Conservation (phyloP, 2,797 vertebrate genomes). For the Balearica regulorum region DNA sequence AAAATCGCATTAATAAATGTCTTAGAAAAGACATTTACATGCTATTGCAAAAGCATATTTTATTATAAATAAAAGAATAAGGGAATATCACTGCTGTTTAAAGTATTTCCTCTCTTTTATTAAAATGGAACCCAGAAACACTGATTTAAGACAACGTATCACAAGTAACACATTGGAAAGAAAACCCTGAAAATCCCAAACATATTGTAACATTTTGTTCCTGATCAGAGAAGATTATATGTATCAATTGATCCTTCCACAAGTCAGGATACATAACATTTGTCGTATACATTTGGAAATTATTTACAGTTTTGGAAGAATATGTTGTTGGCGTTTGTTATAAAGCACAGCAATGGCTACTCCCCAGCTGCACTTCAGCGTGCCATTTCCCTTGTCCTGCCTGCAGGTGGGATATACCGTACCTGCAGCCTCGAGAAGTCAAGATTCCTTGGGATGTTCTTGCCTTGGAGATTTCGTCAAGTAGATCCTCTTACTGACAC, state of each 20-base stretch:
- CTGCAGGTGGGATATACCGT: neutral
- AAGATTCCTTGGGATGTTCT: conserved; percentile 59
- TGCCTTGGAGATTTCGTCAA: conserved; percentile 53
- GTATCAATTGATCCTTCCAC: neutral
- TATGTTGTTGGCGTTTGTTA: neutral
- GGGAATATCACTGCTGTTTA: neutral
- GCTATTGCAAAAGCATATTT: neutral
- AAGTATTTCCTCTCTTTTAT: neutral
- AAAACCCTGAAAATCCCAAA: neutral
- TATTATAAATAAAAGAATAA: neutral
- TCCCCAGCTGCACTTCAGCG: neutral
- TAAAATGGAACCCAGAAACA: neutral
- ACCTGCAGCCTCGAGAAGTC: neutral
- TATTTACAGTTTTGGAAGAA: neutral
- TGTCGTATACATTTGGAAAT: neutral
- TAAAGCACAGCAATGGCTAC: neutral
- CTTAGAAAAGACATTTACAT: neutral
- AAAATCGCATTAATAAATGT: neutral
- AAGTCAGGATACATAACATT: neutral
- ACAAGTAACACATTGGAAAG: neutral
- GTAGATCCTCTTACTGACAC: conserved; percentile 58
- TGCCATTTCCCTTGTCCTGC: neutral
- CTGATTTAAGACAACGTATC: neutral
- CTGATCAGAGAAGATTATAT: neutral
- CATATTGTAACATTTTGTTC: neutral